A percentile compares a stretch with the other conserved stretches of the same genome.
Evolutionary conservation across 2,888 invertebrate genomes (phyloP).

Genomic region (Patella caerulea): DNA sequence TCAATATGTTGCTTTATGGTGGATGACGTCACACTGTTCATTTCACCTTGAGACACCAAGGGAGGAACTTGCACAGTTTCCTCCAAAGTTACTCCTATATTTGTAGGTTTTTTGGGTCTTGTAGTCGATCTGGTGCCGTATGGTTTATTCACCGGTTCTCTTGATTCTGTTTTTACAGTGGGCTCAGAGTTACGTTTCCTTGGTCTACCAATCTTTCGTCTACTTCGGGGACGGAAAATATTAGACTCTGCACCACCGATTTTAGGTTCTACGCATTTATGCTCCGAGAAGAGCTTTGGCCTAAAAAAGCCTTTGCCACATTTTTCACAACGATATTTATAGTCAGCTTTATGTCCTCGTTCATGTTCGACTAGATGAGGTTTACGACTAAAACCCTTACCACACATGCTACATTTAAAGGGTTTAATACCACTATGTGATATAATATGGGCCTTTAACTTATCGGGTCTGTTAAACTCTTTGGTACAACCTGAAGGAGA

Average conservation of each 20-base stretch:
- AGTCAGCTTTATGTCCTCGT: conserved; percentile 65
- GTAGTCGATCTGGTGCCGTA: conserved; percentile 1
- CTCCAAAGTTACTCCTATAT: neutral
- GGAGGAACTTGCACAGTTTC: neutral
- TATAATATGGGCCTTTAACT: conserved; percentile 78
- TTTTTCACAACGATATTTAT: conserved; percentile 58
- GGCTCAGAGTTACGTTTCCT: conserved; percentile 45
- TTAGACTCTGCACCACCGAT: conserved; percentile 43
- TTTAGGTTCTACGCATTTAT: conserved; percentile 59
- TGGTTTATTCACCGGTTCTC: neutral
- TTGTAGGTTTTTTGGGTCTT: neutral
- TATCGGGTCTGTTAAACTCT: conserved; percentile 78
- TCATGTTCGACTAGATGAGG: conserved; percentile 70
- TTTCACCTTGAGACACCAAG: neutral
- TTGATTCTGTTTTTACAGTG: neutral
- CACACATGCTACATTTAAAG: conserved; percentile 69
- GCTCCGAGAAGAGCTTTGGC: conserved; percentile 61
- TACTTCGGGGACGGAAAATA: conserved; percentile 50
- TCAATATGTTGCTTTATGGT: neutral
- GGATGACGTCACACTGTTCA: neutral
- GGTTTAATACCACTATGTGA: conserved; percentile 75
- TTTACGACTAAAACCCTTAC: conserved; percentile 67
- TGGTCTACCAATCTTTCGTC: conserved; percentile 60
- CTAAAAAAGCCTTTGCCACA: conserved; percentile 66
- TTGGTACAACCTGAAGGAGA: conserved; percentile 75